Evolutionary conservation across 2,113 vertebrate species (phyloP), one percentile per base, ranked within the genome.

Genomic region (Syngnathus floridae): DNA sequence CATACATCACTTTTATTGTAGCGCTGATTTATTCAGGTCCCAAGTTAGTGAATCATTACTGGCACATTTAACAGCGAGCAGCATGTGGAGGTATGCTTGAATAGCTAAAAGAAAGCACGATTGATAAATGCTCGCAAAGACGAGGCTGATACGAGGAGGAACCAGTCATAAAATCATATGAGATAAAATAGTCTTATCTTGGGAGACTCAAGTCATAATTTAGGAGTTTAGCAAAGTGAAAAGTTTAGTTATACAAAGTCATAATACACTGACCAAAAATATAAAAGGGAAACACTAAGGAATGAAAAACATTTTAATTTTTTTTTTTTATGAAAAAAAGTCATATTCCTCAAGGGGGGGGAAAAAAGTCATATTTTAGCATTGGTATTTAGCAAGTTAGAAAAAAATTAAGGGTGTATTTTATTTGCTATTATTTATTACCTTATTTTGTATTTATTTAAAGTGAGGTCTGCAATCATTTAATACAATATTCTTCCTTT

Each of bases 1-100:
- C 84, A 79, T 76, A 16, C 71, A 75, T 74, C 26, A 35, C 70
- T 67, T 67, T 77, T 68, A 57, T 80, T 76, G 64, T 22, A 54
- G 64, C 38, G 70, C 57, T 69, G 16, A 37, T 68, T 64, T 73
- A 76, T 76, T 65, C 67, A 70, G 49, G 57, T 69, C 56, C 69
- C 36, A 45, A 65, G 62, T 64, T 76, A 66, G 69, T 71, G 64
- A 72, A 72, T 78, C 74, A 64, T 65, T 65, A 62, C 7, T 43
- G 52, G 48, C 35, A 2, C 45, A 36, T 64, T 64, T 63, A 51
- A 70, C 36, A 58, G 37, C 62, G 16, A 19, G 54, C 17, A 21
- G 1, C 13, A 62, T 7, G 22, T 36, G 52, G 36, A 65, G 58
- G 35, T 35, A 64, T 37, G 51, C 40, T 63, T 7, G 3, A 7